These are phyloP conservation scores for Cichlasoma orientale DNA, from an alignment of 2,797 vertebrate genomes.

Conservation along the genomic window DNA sequence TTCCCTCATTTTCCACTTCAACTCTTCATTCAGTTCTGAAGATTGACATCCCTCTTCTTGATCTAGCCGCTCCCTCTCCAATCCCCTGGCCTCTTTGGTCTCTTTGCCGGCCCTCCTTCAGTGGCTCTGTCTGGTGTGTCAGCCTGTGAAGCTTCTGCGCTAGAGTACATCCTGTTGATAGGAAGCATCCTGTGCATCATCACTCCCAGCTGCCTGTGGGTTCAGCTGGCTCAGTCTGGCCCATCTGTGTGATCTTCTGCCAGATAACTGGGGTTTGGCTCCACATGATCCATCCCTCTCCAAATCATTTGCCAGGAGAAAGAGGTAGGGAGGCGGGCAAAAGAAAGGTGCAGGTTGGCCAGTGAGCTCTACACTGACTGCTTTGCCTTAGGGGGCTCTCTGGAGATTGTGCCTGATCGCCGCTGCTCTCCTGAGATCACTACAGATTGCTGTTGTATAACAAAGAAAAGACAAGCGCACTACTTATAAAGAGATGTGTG, in stretches of 20 bases:
- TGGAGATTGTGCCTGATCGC: constrained; percentile 19
- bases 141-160: constrained; percentile 74
- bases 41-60: constrained; percentile 44
- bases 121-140: constrained; percentile 69
- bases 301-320: constrained; percentile 75
- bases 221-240: constrained; percentile 78
- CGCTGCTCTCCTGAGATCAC: constrained; percentile 38
- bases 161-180: constrained; percentile 78
- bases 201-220: constrained; percentile 80
- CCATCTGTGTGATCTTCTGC: constrained; percentile 84
- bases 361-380: constrained; percentile 48
- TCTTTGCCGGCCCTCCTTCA: constrained; percentile 59
- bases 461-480: constrained; percentile 32
- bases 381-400: constrained; percentile 41
- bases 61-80: constrained; percentile 36
- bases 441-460: constrained; percentile 32
- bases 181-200: constrained; percentile 81
- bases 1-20: constrained; percentile 25
- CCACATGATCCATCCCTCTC: constrained; percentile 66
- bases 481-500: constrained; percentile 44
- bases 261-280: constrained; percentile 80
- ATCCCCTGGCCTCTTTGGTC: constrained; percentile 42
- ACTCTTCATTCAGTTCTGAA: constrained; percentile 14
- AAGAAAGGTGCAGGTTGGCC: constrained; percentile 57
- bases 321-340: constrained; percentile 51